Base-by-base conservation (phyloP, 2,888 invertebrate genomes). In the Orthosia gothica region DNA sequence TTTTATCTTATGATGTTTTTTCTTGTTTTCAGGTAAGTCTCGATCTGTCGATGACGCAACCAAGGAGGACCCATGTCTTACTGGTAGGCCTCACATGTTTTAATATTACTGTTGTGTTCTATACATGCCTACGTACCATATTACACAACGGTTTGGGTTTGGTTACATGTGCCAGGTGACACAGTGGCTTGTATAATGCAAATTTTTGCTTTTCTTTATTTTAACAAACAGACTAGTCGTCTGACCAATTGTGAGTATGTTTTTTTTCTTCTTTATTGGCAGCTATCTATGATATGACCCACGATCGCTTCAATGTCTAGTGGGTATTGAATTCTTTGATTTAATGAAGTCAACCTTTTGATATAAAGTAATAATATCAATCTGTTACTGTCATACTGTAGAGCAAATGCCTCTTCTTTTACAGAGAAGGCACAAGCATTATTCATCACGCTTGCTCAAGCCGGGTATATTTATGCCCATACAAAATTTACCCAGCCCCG, bases 51-150 rank as follows among this genome's bases (percentile, higher is more conserved):
- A 95, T 95, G 95, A 93, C 93, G 91, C 93, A 93, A 90, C 94
- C 93, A 95, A 91, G 93, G 95, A 95, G 95, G 94, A 94, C 95
- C 94, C 95, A 95, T 95, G 96, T 95, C 95, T 95, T 94, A 94
- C 95, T 95, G 96, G 96, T 96, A 95, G 91, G 96, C 91, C 77
- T 89, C 75, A 79, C 0, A 45, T 82, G 52, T 77, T 83, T 77
- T 73, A 66, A 64, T 32, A n/a, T 63, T 5, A 32, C 16, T 50
- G 11, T 61, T 74, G 13, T 55, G 20, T 40, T n/a, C 15, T 52
- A 13, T 32, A 15, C 23, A 5, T 45, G 47, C 5, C 16, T 58
- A 40, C 18, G 18, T 32, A n/a, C 32, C 65, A 58, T 9, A 45
- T 40, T 9, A 40, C 40, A 40, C 40, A 40, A 40, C 40, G 7